Evolutionary conservation across 2,888 invertebrate species (phyloP), one percentile per base, ranked within the genome.

Genomic region (Erebia epiphron): DNA sequence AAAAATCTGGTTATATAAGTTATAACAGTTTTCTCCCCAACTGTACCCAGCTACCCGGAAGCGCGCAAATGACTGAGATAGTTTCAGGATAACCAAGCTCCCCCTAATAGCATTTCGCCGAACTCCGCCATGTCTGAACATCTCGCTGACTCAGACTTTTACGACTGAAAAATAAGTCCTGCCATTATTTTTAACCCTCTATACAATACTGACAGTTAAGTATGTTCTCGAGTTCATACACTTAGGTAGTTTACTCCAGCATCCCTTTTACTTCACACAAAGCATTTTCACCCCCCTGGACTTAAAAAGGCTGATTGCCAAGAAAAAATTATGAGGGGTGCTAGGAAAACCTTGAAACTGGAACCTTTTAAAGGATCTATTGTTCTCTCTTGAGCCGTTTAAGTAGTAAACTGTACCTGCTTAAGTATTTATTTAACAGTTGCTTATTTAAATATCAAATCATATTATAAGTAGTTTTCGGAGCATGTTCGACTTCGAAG

Each of bases 1-100:
- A 7, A n/a, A 14, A n/a, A n/a, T n/a, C n/a, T n/a, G n/a, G n/a
- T n/a, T n/a, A n/a, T n/a, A n/a, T 50, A 7, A 1, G 9, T 16
- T 52, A 2, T 62, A 49, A 49, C 49, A 2, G 11, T 64, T 64
- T 35, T 67, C 49, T 50, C n/a, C 16, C n/a, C 46, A 14, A 58
- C 26, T 67, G 58, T 57, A 56, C 26, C 46, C n/a, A 16, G 26
- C 60, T 69, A 63, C 69, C 67, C 67, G 64, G 57, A 71, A 16
- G 18, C 13, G 46, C 64, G 26, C 21, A 26, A 43, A 61, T 72
- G 74, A 70, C 70, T 72, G 70, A 70, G 62, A 68, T 54, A 50
- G 56, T 71, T 67, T 70, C 70, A 67, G 60, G 67, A 63, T 54
- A 67, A 72, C 18, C 49, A 58, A 52, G 16, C 57, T 10, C 46